Evolutionary conservation across 2,113 vertebrate genomes (phyloP), one percentile per base, ranked within the genome.

Genomic region (Mirza zaza): DNA sequence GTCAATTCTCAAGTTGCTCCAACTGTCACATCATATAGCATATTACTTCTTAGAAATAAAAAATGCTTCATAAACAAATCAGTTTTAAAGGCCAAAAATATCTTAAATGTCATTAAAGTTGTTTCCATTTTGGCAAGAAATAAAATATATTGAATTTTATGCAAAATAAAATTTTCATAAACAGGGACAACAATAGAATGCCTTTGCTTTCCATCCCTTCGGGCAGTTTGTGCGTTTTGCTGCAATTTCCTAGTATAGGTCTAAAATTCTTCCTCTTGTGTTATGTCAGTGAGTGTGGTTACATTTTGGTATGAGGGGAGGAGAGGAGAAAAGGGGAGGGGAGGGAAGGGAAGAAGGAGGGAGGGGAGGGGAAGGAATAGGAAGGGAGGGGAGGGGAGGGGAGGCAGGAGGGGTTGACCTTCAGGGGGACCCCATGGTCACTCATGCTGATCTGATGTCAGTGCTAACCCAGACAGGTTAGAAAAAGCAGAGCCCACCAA

Each of bases 121-220:
- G 12, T 80, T 93, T 94, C 29, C 42, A 68, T 52, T 82, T 93
- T 61, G 71, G 70, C 57, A 84, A 82, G 57, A 94, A 92, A 96
- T 65, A 84, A 83, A 76, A 42, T 73, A 55, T 8, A 80, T 34
- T 75, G 14, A 48, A 70, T 77, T 84, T 92, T 80, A 84, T 80
- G 14, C 34, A 87, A 82, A 96, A 70, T 70, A n/a, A 93, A 83
- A 14, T 55, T 68, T 70, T 84, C 36, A 52, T 65, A 83, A 83
- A 17, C 48, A 42, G 29, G 36, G 52, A 77, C 11, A 23, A 10
- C 11, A 23, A 10, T 27, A 23, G 21, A 71, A 88, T 6, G 34
- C 13, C 45, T 39, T 71, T 25, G 3, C 39, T 67, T 71, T 48
- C 23, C 39, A 13, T 21, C 50, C 34, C 45, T 20, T 3, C 6